Evolutionary conservation across 2,113 vertebrate species (phyloP).

Genomic region (Nymphicus hollandicus): DNA sequence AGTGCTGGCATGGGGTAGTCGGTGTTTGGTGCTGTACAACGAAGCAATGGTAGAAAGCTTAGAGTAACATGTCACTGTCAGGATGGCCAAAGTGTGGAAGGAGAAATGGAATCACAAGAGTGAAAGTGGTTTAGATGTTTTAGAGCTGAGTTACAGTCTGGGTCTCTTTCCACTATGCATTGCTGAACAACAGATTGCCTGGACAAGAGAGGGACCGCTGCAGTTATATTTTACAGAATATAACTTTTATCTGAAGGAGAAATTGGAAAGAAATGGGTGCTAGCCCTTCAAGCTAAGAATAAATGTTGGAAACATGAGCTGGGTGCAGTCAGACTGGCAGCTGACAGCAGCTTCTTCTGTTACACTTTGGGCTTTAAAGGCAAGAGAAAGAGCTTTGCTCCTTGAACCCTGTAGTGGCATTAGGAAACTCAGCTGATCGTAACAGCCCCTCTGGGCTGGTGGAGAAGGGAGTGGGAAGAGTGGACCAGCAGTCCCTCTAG

Average conservation of each 20-base stretch:
- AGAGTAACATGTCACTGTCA: not conserved
- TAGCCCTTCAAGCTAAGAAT: not conserved
- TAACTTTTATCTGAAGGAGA: not conserved
- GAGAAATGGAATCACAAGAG: not conserved
- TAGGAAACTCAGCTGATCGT: not conserved
- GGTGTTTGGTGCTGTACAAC: not conserved
- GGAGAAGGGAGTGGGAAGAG: not conserved
- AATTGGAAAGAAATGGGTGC: not conserved
- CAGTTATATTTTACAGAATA: not conserved
- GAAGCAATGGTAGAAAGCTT: not conserved
- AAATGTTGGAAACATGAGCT: not conserved
- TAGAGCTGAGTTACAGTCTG: not conserved
- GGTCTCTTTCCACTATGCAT: not conserved
- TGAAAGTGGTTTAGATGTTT: not conserved
- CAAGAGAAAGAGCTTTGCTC: not conserved
- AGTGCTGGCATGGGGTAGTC: rapidly evolving
- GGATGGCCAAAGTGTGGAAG: not conserved
- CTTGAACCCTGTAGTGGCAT: not conserved
- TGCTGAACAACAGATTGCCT: not conserved
- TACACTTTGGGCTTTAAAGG: not conserved
- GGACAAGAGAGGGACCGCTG: not conserved
- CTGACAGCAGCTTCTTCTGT: not conserved
- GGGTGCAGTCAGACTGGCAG: not conserved
- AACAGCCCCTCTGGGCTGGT: not conserved
- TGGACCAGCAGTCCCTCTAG: not conserved